Percentiles rank a stretch among this genome's conserved stretches.
Evolutionary conservation across 2,113 vertebrate genomes (phyloP).

Genomic region (Megaptera novaeangliae): DNA sequence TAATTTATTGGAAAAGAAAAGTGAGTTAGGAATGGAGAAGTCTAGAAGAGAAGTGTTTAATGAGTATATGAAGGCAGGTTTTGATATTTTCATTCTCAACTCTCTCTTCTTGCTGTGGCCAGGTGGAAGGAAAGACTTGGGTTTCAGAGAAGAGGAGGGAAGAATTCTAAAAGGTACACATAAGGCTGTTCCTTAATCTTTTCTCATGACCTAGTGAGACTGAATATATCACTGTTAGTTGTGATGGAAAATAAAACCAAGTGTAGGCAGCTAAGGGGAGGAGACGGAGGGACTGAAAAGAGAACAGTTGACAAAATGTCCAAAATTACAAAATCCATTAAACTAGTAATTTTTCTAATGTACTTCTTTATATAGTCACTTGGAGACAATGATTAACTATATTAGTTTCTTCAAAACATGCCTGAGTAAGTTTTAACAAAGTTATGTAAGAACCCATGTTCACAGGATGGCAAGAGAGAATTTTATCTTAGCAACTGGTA

Average conservation of each 20-base stretch:
- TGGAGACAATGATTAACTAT: slow-evolving; percentile 11
- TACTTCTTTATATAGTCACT: slow-evolving; percentile 35
- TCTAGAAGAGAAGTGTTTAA: neutral
- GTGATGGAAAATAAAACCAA: slow-evolving; percentile 14
- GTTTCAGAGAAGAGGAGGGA: neutral
- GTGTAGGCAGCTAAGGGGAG: neutral
- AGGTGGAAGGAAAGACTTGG: neutral
- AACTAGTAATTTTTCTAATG: neutral
- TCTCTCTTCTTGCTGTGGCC: neutral
- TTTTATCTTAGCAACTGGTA: slow-evolving; percentile 20
- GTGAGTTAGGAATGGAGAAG: neutral
- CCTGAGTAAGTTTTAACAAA: neutral
- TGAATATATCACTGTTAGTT: neutral
- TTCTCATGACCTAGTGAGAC: neutral
- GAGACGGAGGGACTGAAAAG: neutral
- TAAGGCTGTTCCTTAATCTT: neutral
- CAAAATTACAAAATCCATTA: slow-evolving; percentile 13
- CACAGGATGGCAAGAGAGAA: neutral
- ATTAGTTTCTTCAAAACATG: slow-evolving; percentile 20
- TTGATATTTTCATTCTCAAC: neutral
- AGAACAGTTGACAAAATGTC: neutral
- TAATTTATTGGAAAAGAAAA: neutral
- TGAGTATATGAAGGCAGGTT: neutral
- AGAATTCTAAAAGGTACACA: neutral
- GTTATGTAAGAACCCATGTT: slow-evolving; percentile 18